These are phyloP conservation scores for Lottia gigantea DNA, from an alignment of 2,888 invertebrate genomes.

Conservation along the genomic window DNA sequence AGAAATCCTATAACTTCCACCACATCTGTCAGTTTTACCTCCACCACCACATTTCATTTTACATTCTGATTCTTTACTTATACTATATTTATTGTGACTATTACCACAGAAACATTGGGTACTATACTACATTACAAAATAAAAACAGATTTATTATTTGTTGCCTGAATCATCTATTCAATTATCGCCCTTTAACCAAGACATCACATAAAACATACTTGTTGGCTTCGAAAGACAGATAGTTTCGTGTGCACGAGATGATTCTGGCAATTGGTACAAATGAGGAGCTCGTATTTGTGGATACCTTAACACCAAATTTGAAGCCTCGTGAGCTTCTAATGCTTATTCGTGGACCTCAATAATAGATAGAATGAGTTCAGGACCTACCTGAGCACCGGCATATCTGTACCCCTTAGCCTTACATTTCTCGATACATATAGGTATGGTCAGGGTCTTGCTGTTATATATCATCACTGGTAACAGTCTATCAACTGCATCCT, in stretches of 20 bases:
- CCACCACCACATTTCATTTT: slow-evolving; percentile 35
- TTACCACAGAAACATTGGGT: slow-evolving; percentile 43
- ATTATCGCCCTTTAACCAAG: too few relatives aligned
- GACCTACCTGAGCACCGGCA: slow-evolving; percentile 40
- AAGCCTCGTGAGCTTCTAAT: not conserved
- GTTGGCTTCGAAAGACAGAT: too few relatives aligned
- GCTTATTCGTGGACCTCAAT: not conserved
- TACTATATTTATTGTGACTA: slow-evolving; percentile 25
- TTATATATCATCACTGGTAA: slow-evolving; percentile 23
- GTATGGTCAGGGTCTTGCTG: slow-evolving; percentile 27
- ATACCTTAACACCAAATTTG: too few relatives aligned
- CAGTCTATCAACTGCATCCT: slow-evolving; percentile 30
- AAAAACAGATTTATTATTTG: too few relatives aligned
- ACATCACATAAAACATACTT: too few relatives aligned
- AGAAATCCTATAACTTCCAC: slow-evolving; percentile 38
- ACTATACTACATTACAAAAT: slow-evolving; percentile 26
- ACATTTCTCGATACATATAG: slow-evolving; percentile 37
- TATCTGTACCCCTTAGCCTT: slow-evolving; percentile 25
- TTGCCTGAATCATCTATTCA: too few relatives aligned
- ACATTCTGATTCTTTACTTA: slow-evolving; percentile 31
- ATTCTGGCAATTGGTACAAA: too few relatives aligned
- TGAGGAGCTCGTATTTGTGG: too few relatives aligned
- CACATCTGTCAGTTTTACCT: slow-evolving; percentile 36
- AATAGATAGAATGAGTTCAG: too few relatives aligned
- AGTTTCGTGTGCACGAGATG: too few relatives aligned